Conservation (phyloP, 2,888 invertebrate species). For the Sphaeridia pumilis region DNA sequence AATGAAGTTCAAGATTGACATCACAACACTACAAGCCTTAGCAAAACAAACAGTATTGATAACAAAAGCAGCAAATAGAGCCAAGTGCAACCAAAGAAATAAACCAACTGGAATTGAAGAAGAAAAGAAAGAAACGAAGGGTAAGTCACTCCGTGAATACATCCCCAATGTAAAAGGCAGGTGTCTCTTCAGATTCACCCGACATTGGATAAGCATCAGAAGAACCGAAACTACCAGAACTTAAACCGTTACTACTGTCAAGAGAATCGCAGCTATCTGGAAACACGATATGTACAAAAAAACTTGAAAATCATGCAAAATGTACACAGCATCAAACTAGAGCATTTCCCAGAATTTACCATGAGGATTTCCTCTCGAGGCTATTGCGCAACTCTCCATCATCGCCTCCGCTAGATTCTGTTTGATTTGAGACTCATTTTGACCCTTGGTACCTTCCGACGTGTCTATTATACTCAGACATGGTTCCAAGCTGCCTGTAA, state of each 20-base stretch:
- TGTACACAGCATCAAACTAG: not conserved
- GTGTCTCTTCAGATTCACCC: slow-evolving; percentile 26
- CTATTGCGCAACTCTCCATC: slow-evolving; percentile 61
- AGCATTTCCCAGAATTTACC: not conserved
- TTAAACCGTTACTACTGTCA: slow-evolving; percentile 61
- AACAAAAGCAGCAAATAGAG: too few relatives aligned
- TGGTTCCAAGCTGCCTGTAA: slow-evolving; percentile 75
- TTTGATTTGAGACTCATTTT: slow-evolving; percentile 59
- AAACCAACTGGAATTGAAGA: too few relatives aligned
- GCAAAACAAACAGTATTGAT: too few relatives aligned
- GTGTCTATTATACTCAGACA: slow-evolving; percentile 66
- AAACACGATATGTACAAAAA: slow-evolving; percentile 31
- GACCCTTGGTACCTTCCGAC: slow-evolving; percentile 29
- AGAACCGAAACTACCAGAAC: slow-evolving; percentile 63
- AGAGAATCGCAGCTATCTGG: slow-evolving; percentile 51
- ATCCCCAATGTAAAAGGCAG: slow-evolving; percentile 30
- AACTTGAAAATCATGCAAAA: not conserved
- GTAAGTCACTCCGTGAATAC: slow-evolving; percentile 30
- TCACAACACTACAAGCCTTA: too few relatives aligned
- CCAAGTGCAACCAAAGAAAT: too few relatives aligned
- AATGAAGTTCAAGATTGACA: too few relatives aligned
- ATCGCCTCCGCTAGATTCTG: slow-evolving; percentile 91
- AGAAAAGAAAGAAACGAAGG: not conserved
- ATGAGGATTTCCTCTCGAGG: slow-evolving; percentile 42
- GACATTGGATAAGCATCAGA: slow-evolving; percentile 29